Conservation (phyloP, 2,888 invertebrate species). For the Lasioglossum malachurum region DNA sequence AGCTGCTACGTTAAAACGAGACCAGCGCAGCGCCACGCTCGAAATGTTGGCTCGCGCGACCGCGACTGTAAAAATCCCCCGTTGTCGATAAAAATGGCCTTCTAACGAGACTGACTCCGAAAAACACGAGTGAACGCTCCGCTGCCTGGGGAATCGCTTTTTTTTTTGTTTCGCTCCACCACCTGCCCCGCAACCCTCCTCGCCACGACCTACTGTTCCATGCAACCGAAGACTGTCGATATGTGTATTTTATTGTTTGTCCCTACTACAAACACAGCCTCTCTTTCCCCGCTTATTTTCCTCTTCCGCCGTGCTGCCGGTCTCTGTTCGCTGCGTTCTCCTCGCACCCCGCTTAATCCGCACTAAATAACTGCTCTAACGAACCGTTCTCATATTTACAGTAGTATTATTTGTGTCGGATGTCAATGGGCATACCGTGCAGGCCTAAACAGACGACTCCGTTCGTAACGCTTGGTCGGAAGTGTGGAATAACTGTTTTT, state of each 20-base stretch:
- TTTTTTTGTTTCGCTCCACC: conserved; percentile 22
- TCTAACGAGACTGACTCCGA: conserved; percentile 67
- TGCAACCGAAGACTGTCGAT: conserved; percentile 37
- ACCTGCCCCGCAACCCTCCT: background rate
- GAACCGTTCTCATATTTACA: background rate
- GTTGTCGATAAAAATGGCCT: conserved; percentile 73
- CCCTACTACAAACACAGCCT: conserved; percentile 13
- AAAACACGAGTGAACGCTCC: conserved; percentile 64
- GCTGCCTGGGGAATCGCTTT: conserved; percentile 58
- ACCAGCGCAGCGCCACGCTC: conserved; percentile 52
- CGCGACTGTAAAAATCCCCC: conserved; percentile 69
- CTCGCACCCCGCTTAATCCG: background rate
- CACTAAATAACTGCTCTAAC: background rate
- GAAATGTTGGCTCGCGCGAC: conserved; percentile 51
- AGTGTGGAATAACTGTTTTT: background rate
- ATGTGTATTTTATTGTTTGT: conserved; percentile 38
- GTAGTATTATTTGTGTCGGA: background rate
- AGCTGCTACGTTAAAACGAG: conserved; percentile 60
- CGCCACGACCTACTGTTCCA: conserved; percentile 14
- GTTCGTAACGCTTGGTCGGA: background rate
- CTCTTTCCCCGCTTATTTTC: background rate
- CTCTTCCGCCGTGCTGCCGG: background rate
- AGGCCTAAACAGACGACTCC: background rate
- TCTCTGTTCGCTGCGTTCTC: background rate
- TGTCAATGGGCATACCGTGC: background rate